Base-by-base conservation (phyloP, 2,113 vertebrate genomes). In the Melanotaenia duboulayi region DNA sequence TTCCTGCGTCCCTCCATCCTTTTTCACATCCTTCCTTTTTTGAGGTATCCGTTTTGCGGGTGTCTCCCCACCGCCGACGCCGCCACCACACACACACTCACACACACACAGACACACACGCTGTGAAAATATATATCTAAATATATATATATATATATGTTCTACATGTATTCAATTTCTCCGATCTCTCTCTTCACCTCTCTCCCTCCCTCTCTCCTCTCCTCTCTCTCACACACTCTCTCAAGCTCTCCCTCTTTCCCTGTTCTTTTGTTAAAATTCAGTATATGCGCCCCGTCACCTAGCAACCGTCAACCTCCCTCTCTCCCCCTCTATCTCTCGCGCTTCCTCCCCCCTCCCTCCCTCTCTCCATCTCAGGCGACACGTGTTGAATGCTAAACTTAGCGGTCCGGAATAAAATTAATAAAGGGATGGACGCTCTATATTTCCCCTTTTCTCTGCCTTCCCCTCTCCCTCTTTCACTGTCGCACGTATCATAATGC, bases 301-400 rank as follows among this genome's bases (percentile, higher is more conserved):
- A 94, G 93, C 94, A 94, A 95, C 94, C 94, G 81, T 93, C 93
- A 94, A 93, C 93, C 93, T 89, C 91, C 83, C 92, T 91, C 91
- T 90, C 90, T 83, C 86, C 28, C 77, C 77, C 85, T 66, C 78
- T 64, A 86, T 71, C 84, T 72, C 89, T 77, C 91, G 71, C 86
- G 66, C 83, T 74, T 81, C 72, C 86, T 74, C 82, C 65, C 35
- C 82, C 73, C 87, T 71, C 85, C 71, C 90, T 74, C 74, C 71
- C 89, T 86, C 91, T 85, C 92, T 89, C 91, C 91, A 92, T 93
- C 93, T 91, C 92, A 80, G 89, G 93, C 94, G 94, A 94, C 94
- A 95, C 94, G 93, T 95, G 94, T 95, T 95, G 94, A 94, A 95
- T 95, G 94, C 93, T 95, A 95, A 95, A 95, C 94, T 95, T 95